These are phyloP conservation scores for Arenaria interpres DNA, from an alignment of 2,113 vertebrate genomes.

Conservation along the genomic window DNA sequence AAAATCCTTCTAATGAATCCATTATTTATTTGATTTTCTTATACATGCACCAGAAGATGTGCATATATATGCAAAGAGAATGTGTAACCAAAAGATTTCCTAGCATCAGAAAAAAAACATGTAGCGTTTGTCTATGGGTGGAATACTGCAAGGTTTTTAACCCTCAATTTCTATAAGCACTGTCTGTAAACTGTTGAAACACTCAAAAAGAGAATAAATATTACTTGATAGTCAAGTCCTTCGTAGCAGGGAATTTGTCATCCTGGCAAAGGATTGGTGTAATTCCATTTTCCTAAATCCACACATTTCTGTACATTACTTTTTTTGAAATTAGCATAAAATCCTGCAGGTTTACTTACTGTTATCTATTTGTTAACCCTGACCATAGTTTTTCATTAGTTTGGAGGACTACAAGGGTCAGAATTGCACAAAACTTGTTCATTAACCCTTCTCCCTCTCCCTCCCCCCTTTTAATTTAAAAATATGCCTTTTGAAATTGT, in stretches of 20 bases:
- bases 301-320: background rate
- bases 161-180: background rate
- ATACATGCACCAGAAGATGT: background rate
- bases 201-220: background rate
- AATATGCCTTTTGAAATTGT: background rate
- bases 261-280: background rate
- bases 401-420: background rate
- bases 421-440: background rate
- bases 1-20: background rate
- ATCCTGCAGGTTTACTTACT: background rate
- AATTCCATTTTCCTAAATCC: background rate
- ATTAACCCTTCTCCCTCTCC: rapidly evolving
- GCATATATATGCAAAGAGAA: background rate
- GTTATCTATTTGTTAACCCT: background rate
- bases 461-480: background rate
- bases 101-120: background rate
- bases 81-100: rapidly evolving
- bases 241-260: background rate
- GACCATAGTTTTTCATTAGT: background rate
- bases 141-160: background rate
- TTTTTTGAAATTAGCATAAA: background rate
- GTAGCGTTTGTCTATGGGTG: background rate
- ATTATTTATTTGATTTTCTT: background rate
- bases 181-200: background rate
- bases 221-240: background rate